These are phyloP conservation scores for Phalacrocorax carbo DNA, from an alignment of 2,113 vertebrate species.

Conservation along the genomic window DNA sequence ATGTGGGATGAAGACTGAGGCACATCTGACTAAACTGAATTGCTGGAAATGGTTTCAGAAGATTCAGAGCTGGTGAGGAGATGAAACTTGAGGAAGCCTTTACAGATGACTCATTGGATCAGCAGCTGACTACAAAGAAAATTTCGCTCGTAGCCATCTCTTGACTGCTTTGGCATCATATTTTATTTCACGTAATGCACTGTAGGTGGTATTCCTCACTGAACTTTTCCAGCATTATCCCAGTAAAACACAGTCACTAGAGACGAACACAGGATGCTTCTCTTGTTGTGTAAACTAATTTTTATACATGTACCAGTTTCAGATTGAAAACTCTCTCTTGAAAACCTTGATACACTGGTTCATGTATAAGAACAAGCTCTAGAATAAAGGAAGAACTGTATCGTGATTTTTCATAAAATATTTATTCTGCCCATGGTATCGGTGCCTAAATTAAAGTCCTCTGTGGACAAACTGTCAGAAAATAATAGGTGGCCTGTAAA, in stretches of 20 bases:
- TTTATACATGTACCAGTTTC: accelerated
- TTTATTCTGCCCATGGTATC: neutral
- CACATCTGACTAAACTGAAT: neutral
- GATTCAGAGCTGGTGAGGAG: neutral
- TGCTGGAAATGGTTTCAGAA: neutral
- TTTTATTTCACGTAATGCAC: slow-evolving; percentile 12
- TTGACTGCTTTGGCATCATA: neutral
- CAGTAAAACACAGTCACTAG: neutral
- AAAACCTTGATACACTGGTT: neutral
- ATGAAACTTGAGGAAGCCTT: slow-evolving; percentile 3
- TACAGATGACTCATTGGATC: slow-evolving; percentile 13
- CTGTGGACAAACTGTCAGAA: neutral
- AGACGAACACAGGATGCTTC: neutral
- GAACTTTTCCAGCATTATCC: neutral
- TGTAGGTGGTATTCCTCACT: neutral
- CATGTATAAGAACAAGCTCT: neutral
- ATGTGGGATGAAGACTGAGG: neutral
- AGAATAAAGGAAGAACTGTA: neutral
- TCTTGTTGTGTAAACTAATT: neutral
- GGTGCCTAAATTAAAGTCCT: neutral
- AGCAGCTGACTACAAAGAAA: slow-evolving; percentile 5
- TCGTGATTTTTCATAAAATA: neutral
- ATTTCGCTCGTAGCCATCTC: neutral
- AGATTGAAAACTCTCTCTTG: neutral
- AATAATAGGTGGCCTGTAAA: neutral